phyloP scores from a whole-genome alignment of 2,113 vertebrate genomes.

The Crotalus viridis region DNA sequence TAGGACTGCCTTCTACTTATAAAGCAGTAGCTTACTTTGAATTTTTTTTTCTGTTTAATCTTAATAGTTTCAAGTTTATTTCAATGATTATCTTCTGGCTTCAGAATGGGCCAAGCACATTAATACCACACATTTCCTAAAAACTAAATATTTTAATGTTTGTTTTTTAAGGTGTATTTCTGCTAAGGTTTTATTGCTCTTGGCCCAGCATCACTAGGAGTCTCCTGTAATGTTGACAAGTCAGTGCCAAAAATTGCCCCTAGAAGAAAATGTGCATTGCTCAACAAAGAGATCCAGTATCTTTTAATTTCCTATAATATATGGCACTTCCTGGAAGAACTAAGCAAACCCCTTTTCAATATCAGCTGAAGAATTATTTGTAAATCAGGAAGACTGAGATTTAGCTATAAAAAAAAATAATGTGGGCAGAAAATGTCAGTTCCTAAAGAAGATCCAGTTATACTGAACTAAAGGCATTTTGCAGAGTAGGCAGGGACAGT shows the following conservation, averaged over 20 bases:
- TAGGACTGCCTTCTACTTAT: background rate
- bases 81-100: background rate
- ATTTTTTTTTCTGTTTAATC: background rate
- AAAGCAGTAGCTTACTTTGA: background rate
- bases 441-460: background rate
- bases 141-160: background rate
- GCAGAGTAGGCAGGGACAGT: background rate
- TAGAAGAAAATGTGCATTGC: constrained; percentile 15
- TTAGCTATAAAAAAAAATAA: background rate
- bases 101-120: constrained; percentile 10
- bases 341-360: background rate
- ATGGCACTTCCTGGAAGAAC: background rate
- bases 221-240: constrained; percentile 12
- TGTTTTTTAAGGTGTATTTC: constrained; percentile 28
- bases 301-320: background rate
- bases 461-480: background rate
- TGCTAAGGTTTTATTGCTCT: constrained; percentile 18
- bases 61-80: background rate
- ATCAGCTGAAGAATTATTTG: background rate
- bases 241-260: constrained; percentile 4
- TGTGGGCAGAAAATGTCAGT: background rate
- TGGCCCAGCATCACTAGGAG: background rate
- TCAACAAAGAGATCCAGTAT: background rate
- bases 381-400: background rate
- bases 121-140: constrained; percentile 21